These are phyloP conservation scores for Zapornia atra DNA, from an alignment of 2,113 vertebrate species.

Conservation along the genomic window DNA sequence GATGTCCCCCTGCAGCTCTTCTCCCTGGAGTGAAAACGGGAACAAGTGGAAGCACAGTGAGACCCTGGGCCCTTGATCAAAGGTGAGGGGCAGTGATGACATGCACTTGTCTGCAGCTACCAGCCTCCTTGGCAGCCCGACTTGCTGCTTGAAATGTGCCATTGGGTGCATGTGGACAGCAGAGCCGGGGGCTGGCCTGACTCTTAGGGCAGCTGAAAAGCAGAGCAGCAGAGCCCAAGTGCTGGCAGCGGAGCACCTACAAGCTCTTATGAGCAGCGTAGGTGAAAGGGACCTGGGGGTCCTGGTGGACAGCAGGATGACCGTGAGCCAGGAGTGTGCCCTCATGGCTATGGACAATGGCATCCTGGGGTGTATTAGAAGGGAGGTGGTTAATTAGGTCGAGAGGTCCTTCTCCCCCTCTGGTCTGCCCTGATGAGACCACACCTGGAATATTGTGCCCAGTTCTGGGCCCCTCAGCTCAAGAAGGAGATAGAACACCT, in stretches of 20 bases:
- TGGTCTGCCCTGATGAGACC: no score
- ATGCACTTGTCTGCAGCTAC: neutral
- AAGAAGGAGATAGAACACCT: no score
- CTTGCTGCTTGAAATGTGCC: neutral
- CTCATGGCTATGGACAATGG: no score
- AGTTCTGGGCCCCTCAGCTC: no score
- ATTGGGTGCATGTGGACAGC: fast-evolving
- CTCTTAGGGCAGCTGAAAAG: neutral
- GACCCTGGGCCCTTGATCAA: fast-evolving
- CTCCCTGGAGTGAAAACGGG: neutral
- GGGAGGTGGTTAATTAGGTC: no score
- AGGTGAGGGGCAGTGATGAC: neutral
- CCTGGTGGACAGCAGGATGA: no score
- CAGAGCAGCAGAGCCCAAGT: neutral
- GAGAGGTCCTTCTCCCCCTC: no score
- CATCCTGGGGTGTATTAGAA: no score
- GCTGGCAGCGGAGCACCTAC: neutral
- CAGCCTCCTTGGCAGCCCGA: neutral
- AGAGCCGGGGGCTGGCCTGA: neutral
- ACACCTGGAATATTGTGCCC: no score
- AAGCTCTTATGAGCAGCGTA: neutral
- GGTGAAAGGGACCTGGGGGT: no score
- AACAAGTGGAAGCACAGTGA: fast-evolving
- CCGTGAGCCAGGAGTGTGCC: no score
- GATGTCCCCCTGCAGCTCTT: neutral